Base-by-base conservation (phyloP, 2,888 invertebrate species). In the Drosophila buzzatii region DNA sequence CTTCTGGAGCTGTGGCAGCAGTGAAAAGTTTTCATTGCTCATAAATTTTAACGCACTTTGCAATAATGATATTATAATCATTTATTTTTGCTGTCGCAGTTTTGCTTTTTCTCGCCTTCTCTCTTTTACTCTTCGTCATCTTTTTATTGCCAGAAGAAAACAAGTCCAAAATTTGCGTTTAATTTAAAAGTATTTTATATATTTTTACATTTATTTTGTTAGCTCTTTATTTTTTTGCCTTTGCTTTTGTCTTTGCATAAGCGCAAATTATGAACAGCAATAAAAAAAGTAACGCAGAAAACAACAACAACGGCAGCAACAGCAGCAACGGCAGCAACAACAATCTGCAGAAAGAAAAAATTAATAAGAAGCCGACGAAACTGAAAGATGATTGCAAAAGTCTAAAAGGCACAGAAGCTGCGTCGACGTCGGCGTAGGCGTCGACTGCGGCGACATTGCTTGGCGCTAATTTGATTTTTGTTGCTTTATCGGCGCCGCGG, bases 391-490 rank as follows among this genome's bases (percentile, higher is more conserved):
- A 84, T 84, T 89, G 89, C 83, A 86, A 86, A 84, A 73, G 72
- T 58, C 67, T 64, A 57, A 59, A 63, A 60, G 20, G 67, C 65
- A 60, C 63, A 57, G 62, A 37, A 18, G 72, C 35, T 51, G 58
- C 45, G 49, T 20, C 23, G 45, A 0, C 56, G 35, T 7, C 16
- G 20, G 7, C 60, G 58, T 37, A 44, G 58, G 20, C 62, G 45
- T 23, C n/a, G 62, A 45, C 60, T 42, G 52, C 66, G 66, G 51
- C 77, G 66, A 77, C 68, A 76, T 61, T 76, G 77, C 81, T 80
- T 76, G 90, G 90, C 83, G 83, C 83, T 87, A 85, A 89, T 89
- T 83, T 81, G 74, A 87, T 78, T 87, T 84, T 88, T 88, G 85
- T 87, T 87, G 82, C 70, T 71, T 72, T 59, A 64, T 73, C 73